These are phyloP conservation scores for Crocallis elinguaria DNA, from an alignment of 2,888 invertebrate genomes.

Conservation along the genomic window DNA sequence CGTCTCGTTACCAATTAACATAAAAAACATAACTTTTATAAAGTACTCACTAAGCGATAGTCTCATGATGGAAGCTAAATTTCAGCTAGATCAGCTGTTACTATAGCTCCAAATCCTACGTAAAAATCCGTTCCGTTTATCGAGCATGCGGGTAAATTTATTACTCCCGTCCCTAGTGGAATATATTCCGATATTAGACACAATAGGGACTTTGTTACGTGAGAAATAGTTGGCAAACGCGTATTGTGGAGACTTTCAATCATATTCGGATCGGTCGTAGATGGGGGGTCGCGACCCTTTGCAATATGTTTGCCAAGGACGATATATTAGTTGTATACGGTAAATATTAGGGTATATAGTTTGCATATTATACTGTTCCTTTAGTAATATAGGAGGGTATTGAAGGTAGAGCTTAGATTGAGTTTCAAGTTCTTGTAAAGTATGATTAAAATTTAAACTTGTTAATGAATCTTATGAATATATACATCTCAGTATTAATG, in stretches of 20 bases:
- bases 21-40: too few species aligned
- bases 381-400: constrained; percentile 12
- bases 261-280: constrained; percentile 26
- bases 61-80: too few species aligned
- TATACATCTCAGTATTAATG: too few species aligned
- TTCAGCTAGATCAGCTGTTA: neutral
- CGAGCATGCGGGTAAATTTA: constrained; percentile 36
- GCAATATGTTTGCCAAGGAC: constrained; percentile 25
- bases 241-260: constrained; percentile 34
- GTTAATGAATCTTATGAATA: neutral
- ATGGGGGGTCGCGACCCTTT: constrained; percentile 19
- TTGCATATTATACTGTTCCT: constrained; percentile 8
- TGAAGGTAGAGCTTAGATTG: constrained; percentile 8
- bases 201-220: constrained; percentile 38
- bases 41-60: too few species aligned
- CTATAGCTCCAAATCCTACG: constrained; percentile 11
- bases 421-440: neutral
- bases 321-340: constrained; percentile 23
- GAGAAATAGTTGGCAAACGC: constrained; percentile 36
- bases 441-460: neutral
- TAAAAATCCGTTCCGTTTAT: constrained; percentile 31
- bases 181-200: constrained; percentile 39
- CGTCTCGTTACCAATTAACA: too few species aligned
- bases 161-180: constrained; percentile 28
- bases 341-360: constrained; percentile 19